phyloP scores from a whole-genome alignment of 2,797 vertebrate species.

The Arctocebus calabarensis region DNA sequence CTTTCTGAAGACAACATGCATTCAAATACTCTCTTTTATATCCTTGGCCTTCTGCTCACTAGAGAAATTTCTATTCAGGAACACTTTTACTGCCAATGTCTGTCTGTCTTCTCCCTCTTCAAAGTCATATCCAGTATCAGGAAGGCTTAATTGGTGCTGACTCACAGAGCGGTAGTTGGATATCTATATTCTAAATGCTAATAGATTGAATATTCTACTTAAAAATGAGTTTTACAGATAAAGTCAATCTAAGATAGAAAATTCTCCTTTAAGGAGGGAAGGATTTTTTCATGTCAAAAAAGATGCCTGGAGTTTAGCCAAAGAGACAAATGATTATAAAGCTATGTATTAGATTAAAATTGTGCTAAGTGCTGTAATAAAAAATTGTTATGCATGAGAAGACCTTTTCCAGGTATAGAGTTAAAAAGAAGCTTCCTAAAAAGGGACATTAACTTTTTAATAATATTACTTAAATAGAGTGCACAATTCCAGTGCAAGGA shows the following conservation, averaged over 20 bases:
- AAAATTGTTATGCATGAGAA: constrained; percentile 11
- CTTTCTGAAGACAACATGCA: constrained; percentile 75
- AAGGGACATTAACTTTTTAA: not conserved
- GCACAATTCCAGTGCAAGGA: not conserved
- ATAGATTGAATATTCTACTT: not conserved
- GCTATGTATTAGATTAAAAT: constrained; percentile 17
- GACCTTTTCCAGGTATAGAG: not conserved
- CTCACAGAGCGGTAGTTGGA: constrained; percentile 9
- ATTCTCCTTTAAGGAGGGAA: constrained; percentile 5
- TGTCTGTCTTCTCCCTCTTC: constrained; percentile 51
- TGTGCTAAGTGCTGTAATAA: not conserved
- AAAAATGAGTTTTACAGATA: not conserved
- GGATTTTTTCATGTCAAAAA: not conserved
- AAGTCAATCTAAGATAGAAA: constrained; percentile 23
- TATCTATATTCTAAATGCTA: constrained; percentile 52
- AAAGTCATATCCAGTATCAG: constrained; percentile 40
- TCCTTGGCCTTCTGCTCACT: constrained; percentile 74
- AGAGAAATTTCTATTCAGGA: constrained; percentile 59
- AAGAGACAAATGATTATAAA: constrained; percentile 37
- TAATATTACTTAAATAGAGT: not conserved
- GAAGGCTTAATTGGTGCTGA: constrained; percentile 57
- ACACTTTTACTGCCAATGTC: constrained; percentile 59
- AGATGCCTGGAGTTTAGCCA: not conserved
- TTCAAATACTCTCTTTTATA: constrained; percentile 75
- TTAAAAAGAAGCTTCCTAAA: not conserved